Base-by-base conservation (phyloP, 2,888 invertebrate genomes). In the Drosophila lacicola region DNA sequence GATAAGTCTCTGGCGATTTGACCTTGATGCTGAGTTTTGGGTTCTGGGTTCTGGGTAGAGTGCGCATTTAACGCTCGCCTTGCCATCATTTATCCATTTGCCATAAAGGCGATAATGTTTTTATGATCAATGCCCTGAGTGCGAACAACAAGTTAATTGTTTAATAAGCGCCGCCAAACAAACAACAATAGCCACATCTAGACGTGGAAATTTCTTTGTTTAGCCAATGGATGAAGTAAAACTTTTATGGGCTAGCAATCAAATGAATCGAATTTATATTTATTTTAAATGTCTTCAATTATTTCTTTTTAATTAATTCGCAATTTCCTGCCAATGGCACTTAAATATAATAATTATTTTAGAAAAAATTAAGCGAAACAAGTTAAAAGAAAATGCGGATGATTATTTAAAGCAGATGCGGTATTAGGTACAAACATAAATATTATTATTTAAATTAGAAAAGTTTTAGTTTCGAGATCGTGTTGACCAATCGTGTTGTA, bases 101-200 rank as follows among this genome's bases (percentile, higher is more conserved):
- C 68, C 65, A 74, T 78, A 66, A 60, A 53, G 51, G 66, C 77
- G 80, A 64, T 82, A 79, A 80, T 72, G 67, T 74, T 75, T 89
- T 86, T 84, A 88, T 77, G 82, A 76, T 82, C 71, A 69, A 81
- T 79, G 78, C 53, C 57, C 33, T 25, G 75, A 67, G 87, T 89
- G 90, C 61, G 87, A 90, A 75, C 21, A 78, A 83, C 56, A 71
- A 75, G 61, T 77, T 85, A 74, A 85, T 85, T 74, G 78, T 69
- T 66, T 68, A 71, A 81, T 73, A 80, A 84, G 66, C 55, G 70
- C 54, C 39, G 29, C 54, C 21, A 58, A 65, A 14, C 14, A 14
- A 51, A 19, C 19, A 49, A 34, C 34, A 49, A 34, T 10, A 13
- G 2, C 2, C 1, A 17, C 8, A 29, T 29, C 8, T 29, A 8